Evolutionary conservation across 1,140 invertebrate genomes (phyloP), one percentile per base, ranked within the genome.

Genomic region (Choristoneura fumiferana): DNA sequence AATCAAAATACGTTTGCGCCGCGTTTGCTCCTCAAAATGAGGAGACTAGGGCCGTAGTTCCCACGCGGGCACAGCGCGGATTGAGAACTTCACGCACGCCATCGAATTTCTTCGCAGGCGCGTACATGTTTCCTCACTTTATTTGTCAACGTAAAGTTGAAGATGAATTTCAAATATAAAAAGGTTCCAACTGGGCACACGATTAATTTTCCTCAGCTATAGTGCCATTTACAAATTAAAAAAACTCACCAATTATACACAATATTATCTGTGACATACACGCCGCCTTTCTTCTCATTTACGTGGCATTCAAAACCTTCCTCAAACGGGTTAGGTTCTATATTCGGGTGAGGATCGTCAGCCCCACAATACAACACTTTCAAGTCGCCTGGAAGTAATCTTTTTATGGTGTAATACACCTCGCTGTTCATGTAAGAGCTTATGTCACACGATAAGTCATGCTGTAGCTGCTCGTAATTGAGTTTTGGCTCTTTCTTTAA

Each of bases 331-430:
- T 96, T 97, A 39, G 89, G 85, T 63, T 92, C 83, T 14, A 92
- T 68, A 54, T 62, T 70, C 3, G 78, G 60, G 18, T 85, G 78
- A 5, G 74, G 71, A n/a, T 77, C 84, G 6, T 64, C 71, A 10
- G 37, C 62, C 0, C 91, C 91, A 70, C 92, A 61, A 74, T 96
- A 96, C 2, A 97, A 76, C 8, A 91, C 89, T 54, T 98, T 97
- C 9, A 96, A 85, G 90, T 98, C 97, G 1, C 96, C 97, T 0
- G 96, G 92, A 57, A 98, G 79, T 10, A 99, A 86, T 39, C 97
- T 90, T 69, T 95, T 95, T 1, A 98, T 90, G 2, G 95, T 94
- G 78, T 98, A 98, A n/a, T 92, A 91, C 1, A 97, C 90, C 75
- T 94, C 93, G 15, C 92, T 92, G 33, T 93, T 92, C 90, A 98